Base-by-base conservation (phyloP, 2,888 invertebrate species). In the Molorchus minor region DNA sequence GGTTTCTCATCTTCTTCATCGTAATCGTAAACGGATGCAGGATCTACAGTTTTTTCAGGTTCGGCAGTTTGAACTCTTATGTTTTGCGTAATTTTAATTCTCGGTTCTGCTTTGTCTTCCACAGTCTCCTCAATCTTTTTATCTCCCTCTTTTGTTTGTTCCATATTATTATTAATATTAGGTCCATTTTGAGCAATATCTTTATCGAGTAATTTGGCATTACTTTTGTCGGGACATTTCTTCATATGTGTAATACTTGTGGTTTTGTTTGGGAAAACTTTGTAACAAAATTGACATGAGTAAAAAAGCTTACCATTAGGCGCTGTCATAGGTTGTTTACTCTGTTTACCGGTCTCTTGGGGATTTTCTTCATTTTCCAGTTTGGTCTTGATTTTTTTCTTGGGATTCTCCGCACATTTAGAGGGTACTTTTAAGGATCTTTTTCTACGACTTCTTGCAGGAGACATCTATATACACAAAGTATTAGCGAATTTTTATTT, bases 1-100 rank as follows among this genome's bases (percentile, higher is more conserved):
- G 38, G 29, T 20, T 46, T 43, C 1, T 58, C 58, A 30, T 68
- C 65, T 46, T 55, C 56, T 41, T 69, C 67, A 49, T 62, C 60
- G 21, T 62, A 69, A 53, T 67, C 68, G 21, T 62, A 69, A 5
- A 68, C 49, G 3, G 67, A 62, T 7, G 60, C 33, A 43, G 61
- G 54, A 36, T 56, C 40, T 49, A 49, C 21, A 30, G 8, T 13
- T n/a, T 45, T 44, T 38, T 58, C 36, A 5, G 12, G 21, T 12
- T 10, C 16, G 21, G 52, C 36, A 2, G 21, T 21, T 35, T 44
- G 30, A 33, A 53, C 47, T 12, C 30, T 19, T 21, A 29, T 44
- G 21, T 49, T 38, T 38, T 43, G 49, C 19, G 8, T 47, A 29
- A 46, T 40, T 25, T 40, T 41, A 15, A 47, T 44, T 40, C 20